A percentile compares a stretch with the other conserved stretches of the same genome.
Conservation (phyloP, 2,113 vertebrate species). For the Malurus elegans region DNA sequence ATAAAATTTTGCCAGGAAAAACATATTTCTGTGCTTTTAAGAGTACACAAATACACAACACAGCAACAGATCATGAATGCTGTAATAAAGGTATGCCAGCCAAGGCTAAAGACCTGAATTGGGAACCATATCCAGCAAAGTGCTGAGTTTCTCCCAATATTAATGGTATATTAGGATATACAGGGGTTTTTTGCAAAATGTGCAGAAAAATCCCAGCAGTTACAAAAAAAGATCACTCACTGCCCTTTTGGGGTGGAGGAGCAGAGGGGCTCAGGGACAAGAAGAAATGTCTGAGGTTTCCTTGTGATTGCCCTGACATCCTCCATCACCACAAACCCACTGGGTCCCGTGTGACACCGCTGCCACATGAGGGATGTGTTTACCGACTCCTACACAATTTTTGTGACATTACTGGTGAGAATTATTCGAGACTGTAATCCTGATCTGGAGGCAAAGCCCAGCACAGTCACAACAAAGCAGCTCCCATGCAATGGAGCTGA, state of each 20-base stretch:
- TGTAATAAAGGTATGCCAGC: not conserved
- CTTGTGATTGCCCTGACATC: not conserved
- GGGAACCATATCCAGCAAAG: not conserved
- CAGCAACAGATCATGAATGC: not conserved
- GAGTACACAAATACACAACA: not conserved
- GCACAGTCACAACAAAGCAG: not conserved
- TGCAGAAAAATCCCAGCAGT: not conserved
- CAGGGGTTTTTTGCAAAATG: accelerated
- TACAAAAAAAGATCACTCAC: not conserved
- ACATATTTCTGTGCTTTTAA: not conserved
- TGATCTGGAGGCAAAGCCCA: slow-evolving; percentile 2
- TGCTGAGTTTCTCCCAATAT: not conserved
- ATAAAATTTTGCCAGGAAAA: not conserved
- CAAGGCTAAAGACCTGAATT: not conserved
- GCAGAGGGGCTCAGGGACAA: not conserved
- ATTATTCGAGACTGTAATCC: not conserved
- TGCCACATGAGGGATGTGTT: not conserved
- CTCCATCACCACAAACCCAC: not conserved
- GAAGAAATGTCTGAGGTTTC: not conserved
- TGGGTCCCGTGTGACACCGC: not conserved
- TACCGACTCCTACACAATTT: not conserved
- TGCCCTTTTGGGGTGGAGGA: not conserved
- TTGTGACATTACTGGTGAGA: not conserved
- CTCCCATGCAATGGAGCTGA: not conserved
- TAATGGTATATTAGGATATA: not conserved